These are phyloP conservation scores for Pseudochirops corinnae DNA, from an alignment of 2,797 vertebrate genomes.

Conservation along the genomic window DNA sequence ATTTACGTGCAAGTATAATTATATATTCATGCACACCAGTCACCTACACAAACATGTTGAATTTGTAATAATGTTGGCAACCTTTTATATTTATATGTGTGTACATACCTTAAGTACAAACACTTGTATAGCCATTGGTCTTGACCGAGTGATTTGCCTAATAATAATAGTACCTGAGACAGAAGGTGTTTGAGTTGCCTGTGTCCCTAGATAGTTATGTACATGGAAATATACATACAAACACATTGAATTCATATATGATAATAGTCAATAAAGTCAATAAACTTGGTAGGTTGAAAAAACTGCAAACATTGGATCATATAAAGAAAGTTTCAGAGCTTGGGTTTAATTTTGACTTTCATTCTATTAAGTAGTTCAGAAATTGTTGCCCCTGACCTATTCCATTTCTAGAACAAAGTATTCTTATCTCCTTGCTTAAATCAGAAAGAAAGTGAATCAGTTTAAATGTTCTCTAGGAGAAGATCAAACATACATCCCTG, in stretches of 20 bases:
- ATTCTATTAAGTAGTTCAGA: conserved; percentile 19
- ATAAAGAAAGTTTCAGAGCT: conserved; percentile 9
- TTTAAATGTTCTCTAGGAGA: conserved; percentile 9
- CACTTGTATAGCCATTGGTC: not conserved
- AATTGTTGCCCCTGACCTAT: not conserved
- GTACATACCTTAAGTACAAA: not conserved
- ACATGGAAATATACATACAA: not conserved
- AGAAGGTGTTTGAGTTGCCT: not conserved
- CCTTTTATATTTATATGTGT: not conserved
- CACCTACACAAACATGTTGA: not conserved
- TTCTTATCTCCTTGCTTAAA: conserved; percentile 23
- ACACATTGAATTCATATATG: not conserved
- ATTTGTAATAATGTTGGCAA: not conserved
- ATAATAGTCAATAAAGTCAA: not conserved
- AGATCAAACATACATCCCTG: not conserved
- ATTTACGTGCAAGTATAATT: not conserved
- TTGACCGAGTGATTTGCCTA: not conserved
- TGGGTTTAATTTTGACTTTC: not conserved
- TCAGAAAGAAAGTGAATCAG: not conserved
- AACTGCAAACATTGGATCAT: not conserved
- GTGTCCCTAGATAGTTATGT: not conserved
- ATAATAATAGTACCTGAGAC: not conserved
- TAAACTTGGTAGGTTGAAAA: not conserved
- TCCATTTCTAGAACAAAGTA: not conserved
- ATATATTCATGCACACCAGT: not conserved